Evolutionary conservation across 2,888 invertebrate genomes (phyloP).

Genomic region (Limnephilus marmoratus): DNA sequence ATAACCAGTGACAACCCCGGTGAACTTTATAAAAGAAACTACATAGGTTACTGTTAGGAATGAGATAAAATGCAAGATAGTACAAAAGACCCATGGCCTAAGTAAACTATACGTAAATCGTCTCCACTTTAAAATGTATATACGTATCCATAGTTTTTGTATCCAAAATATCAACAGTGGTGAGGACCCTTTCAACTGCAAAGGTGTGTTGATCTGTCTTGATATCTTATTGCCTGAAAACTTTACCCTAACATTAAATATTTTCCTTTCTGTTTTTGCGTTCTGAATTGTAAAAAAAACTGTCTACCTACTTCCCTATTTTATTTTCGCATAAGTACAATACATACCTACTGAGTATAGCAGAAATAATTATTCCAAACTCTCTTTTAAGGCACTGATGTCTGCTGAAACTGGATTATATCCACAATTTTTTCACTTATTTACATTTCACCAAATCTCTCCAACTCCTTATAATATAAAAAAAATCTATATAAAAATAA

Average conservation of each 20-base stretch:
- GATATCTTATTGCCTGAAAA: not conserved
- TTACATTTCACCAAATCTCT: too few species aligned
- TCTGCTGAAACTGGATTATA: not conserved
- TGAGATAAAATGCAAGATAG: too few species aligned
- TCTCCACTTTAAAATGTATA: too few species aligned
- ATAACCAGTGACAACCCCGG: too few species aligned
- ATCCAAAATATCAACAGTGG: not conserved
- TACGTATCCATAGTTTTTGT: too few species aligned
- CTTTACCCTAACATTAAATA: not conserved
- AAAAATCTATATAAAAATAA: too few species aligned
- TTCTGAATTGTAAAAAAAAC: not conserved
- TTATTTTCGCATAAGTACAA: not conserved
- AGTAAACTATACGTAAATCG: too few species aligned
- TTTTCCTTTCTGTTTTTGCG: not conserved
- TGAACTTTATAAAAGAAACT: too few species aligned
- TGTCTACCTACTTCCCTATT: not conserved
- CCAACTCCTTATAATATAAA: too few species aligned
- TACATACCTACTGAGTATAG: not conserved
- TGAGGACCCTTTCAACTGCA: not conserved
- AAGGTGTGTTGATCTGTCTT: not conserved
- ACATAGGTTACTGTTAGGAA: too few species aligned
- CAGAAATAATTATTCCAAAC: not conserved
- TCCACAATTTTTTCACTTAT: not conserved
- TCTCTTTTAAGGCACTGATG: not conserved
- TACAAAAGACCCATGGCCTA: too few species aligned